phyloP scores from a whole-genome alignment of 2,113 vertebrate genomes.

The Dromas ardeola region DNA sequence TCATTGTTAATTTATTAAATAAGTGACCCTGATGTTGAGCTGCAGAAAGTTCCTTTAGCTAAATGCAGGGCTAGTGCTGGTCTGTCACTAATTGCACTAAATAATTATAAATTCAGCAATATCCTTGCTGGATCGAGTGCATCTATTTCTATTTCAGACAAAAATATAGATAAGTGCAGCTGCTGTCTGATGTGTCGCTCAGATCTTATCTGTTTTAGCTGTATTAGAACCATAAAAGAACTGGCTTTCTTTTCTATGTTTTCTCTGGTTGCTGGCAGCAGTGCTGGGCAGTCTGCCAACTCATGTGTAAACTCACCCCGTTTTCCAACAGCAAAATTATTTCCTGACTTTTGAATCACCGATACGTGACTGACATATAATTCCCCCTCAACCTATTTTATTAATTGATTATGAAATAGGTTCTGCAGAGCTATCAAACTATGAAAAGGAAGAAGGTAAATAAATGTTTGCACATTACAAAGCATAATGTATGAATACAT shows the following conservation, averaged over 20 bases:
- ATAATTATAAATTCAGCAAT: neutral
- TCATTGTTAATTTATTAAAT: neutral
- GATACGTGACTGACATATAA: neutral
- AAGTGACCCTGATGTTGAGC: neutral
- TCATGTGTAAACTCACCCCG: constrained; percentile 26
- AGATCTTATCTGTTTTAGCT: constrained; percentile 40
- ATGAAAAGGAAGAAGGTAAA: neutral
- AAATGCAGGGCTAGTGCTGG: neutral
- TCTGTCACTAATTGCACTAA: neutral
- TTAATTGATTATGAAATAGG: neutral
- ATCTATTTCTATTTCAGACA: neutral
- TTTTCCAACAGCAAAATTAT: constrained; percentile 12
- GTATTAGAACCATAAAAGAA: constrained; percentile 59
- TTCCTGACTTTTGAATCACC: constrained; percentile 22
- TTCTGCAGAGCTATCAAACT: neutral
- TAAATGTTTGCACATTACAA: neutral
- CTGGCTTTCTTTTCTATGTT: constrained; percentile 15
- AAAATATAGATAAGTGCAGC: neutral
- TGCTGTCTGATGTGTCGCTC: neutral
- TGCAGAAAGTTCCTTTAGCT: neutral
- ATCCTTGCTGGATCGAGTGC: neutral
- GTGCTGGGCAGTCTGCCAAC: constrained; percentile 32
- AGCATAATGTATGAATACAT: neutral
- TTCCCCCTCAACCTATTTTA: neutral
- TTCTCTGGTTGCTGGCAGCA: constrained; percentile 12